Evolutionary conservation across 2,113 vertebrate genomes (phyloP).

Genomic region (Lampris megalopsis): DNA sequence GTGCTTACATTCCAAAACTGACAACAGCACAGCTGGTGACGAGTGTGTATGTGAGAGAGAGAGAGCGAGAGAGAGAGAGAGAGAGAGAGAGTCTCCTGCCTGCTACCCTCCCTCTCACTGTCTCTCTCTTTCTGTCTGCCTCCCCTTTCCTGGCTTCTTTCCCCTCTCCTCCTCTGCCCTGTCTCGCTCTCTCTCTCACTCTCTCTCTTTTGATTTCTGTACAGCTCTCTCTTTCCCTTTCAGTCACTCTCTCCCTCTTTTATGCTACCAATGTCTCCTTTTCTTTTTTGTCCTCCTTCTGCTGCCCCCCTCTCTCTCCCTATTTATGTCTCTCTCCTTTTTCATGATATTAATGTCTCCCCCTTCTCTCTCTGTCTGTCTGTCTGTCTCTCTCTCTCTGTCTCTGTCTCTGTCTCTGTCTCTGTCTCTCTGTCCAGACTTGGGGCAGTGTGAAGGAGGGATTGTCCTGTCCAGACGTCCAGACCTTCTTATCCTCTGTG

Average conservation of each 20-base stretch:
- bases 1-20: constrained; percentile 52
- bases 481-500: constrained; percentile 81
- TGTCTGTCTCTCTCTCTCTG: not conserved
- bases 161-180: not conserved
- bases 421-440: constrained; percentile 63
- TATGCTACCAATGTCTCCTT: not conserved
- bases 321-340: not conserved
- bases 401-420: not conserved
- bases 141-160: not conserved
- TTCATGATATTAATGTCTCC: not conserved
- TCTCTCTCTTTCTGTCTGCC: not conserved
- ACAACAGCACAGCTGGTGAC: constrained; percentile 26
- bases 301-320: constrained; percentile 15
- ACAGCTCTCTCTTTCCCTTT: not conserved
- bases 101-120: not conserved
- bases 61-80: no score
- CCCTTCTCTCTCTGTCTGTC: not conserved
- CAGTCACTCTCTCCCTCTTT: not conserved
- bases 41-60: constrained; percentile 16
- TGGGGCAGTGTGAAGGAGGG: constrained; percentile 83
- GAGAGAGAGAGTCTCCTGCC: not conserved
- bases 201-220: not conserved
- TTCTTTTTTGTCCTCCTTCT: not conserved
- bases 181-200: not conserved
- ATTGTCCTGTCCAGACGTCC: constrained; percentile 73